Conservation (phyloP, 64 coral and sea anemone species). For the Montipora capricornis region DNA sequence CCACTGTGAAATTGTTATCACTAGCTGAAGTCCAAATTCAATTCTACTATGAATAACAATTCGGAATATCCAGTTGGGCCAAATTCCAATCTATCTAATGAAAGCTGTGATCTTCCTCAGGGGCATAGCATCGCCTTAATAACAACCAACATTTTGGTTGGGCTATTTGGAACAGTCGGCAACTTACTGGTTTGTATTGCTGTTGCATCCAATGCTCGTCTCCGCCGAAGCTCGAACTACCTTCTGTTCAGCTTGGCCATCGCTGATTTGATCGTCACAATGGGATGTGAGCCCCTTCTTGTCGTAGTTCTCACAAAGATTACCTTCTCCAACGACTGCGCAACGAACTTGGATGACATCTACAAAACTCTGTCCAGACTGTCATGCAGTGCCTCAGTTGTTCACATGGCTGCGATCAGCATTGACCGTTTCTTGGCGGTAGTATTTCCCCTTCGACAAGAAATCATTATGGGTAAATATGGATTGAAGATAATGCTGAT, state of each 20-base stretch:
- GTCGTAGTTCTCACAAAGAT: not conserved
- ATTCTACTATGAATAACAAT: not conserved
- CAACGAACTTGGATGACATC: not conserved
- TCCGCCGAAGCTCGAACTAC: constrained; percentile 13
- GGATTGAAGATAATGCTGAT: constrained; percentile 24
- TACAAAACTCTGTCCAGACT: constrained; percentile 9
- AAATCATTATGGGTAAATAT: constrained; percentile 1
- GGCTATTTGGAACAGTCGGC: constrained; percentile 27
- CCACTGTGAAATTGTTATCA: too few relatives aligned
- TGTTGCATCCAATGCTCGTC: not conserved
- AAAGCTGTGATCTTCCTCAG: not conserved
- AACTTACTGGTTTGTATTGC: constrained; percentile 15
- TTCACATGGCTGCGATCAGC: constrained; percentile 23
- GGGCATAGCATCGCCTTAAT: constrained; percentile 5
- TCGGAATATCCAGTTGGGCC: not conserved
- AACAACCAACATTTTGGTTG: not conserved
- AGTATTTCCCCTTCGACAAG: constrained; percentile 14
- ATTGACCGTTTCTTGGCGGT: constrained; percentile 21
- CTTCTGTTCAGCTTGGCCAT: constrained; percentile 12
- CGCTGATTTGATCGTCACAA: constrained; percentile 26
- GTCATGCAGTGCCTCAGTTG: not conserved
- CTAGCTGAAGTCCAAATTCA: not conserved
- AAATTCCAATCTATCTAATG: not conserved
- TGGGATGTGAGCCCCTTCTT: constrained; percentile 22
- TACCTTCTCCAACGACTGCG: constrained; percentile 11